These are phyloP conservation scores for Gouania willdenowi DNA, from an alignment of 2,797 vertebrate species.

Conservation along the genomic window DNA sequence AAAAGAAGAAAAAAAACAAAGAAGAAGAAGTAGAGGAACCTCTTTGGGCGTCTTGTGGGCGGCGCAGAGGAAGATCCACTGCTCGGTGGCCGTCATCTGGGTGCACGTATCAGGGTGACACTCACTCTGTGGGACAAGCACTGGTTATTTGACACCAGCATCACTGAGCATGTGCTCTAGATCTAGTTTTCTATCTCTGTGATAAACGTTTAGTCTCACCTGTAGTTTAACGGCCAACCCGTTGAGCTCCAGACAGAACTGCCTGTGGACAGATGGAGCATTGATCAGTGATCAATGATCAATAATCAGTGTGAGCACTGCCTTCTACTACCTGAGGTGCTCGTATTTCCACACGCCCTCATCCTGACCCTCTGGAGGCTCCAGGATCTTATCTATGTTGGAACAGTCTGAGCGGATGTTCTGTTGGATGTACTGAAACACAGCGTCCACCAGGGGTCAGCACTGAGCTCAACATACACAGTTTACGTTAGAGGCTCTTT, in stretches of 20 bases:
- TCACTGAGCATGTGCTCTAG: too few relatives aligned
- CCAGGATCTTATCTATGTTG: slow-evolving; percentile 97
- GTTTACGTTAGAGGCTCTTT: too few relatives aligned
- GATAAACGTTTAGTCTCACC: slow-evolving; percentile 79
- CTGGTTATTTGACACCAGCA: too few relatives aligned
- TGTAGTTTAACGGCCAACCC: slow-evolving; percentile 98
- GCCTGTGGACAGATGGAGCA: slow-evolving; percentile 66
- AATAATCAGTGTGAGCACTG: too few relatives aligned
- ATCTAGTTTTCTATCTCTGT: too few relatives aligned
- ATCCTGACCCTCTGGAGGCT: slow-evolving; percentile 96
- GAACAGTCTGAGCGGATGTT: slow-evolving; percentile 96
- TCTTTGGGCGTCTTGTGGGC: slow-evolving; percentile 99
- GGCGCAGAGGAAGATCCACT: slow-evolving; percentile 99
- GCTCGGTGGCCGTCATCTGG: slow-evolving; percentile 98
- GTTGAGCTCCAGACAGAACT: slow-evolving; percentile 98
- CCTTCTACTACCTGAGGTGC: slow-evolving; percentile 91
- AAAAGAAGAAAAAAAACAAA: too few relatives aligned
- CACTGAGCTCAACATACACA: too few relatives aligned
- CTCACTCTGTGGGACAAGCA: slow-evolving; percentile 85
- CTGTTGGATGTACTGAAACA: slow-evolving; percentile 92
- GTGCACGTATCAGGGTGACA: slow-evolving; percentile 98
- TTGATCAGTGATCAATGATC: too few relatives aligned
- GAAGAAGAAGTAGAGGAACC: too few relatives aligned
- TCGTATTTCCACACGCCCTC: slow-evolving; percentile 99
- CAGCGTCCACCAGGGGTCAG: too few relatives aligned